These are phyloP conservation scores for Drosophila sp. DNA, from an alignment of 1,140 invertebrate genomes.

Conservation along the genomic window DNA sequence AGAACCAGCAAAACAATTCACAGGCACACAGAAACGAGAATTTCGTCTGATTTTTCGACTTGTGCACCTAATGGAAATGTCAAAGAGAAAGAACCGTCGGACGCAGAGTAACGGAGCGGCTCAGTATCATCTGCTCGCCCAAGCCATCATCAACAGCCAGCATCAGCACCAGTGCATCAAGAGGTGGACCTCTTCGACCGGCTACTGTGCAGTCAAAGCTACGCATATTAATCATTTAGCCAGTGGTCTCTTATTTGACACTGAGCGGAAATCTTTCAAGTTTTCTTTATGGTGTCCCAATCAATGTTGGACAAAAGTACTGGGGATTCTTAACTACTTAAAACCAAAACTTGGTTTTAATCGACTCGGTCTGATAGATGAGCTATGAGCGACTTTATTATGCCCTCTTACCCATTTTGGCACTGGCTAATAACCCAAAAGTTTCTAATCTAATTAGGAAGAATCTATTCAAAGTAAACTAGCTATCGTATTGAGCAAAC, in stretches of 20 bases:
- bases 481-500: too few relatives aligned
- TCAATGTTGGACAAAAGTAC: too few relatives aligned
- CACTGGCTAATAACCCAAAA: too few relatives aligned
- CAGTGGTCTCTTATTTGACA: conserved; percentile 3
- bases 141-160: conserved; percentile 25
- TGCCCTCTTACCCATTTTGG: too few relatives aligned
- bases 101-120: conserved; percentile 30
- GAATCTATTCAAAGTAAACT: too few relatives aligned
- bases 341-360: too few relatives aligned
- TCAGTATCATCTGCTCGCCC: conserved; percentile 58
- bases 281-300: too few relatives aligned
- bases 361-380: too few relatives aligned
- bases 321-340: too few relatives aligned
- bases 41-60: conserved; percentile 43
- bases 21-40: conserved; percentile 10
- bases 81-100: conserved; percentile 32
- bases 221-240: conserved; percentile 54
- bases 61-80: conserved; percentile 75
- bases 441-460: too few relatives aligned
- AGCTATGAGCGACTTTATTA: too few relatives aligned
- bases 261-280: background rate
- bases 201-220: conserved; percentile 56
- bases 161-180: conserved; percentile 13
- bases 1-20: background rate
- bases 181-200: conserved; percentile 28